Evolutionary conservation across 2,113 vertebrate genomes (phyloP).

Genomic region (Eulemur macaco): DNA sequence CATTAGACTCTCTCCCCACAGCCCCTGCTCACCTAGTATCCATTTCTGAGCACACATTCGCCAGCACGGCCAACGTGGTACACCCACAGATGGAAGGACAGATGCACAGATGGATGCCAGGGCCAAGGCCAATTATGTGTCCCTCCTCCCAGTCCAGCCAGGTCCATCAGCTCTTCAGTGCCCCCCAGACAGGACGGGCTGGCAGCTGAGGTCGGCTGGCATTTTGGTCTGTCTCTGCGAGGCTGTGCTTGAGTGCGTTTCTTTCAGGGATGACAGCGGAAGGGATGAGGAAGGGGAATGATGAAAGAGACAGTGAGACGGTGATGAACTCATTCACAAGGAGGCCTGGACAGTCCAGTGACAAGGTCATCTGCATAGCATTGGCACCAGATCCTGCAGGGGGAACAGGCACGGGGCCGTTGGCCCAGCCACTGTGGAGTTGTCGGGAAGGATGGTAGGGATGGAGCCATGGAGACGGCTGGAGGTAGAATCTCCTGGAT

Average conservation of each 20-base stretch:
- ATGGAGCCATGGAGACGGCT: constrained; percentile 25
- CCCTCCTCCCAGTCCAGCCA: not conserved
- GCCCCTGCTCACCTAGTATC: not conserved
- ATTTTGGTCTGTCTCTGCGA: not conserved
- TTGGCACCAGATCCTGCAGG: constrained; percentile 33
- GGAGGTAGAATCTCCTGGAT: constrained; percentile 72
- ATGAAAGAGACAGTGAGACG: not conserved
- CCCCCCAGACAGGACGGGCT: not conserved
- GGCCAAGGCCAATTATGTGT: not conserved
- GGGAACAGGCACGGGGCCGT: not conserved
- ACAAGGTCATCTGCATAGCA: constrained; percentile 54
- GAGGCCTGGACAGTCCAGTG: constrained; percentile 36
- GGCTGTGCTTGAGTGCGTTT: not conserved
- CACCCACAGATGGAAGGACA: not conserved
- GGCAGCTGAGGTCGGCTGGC: not conserved
- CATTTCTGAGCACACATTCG: not conserved
- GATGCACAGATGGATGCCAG: not conserved
- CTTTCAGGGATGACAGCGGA: not conserved
- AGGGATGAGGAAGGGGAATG: not conserved
- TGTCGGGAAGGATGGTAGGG: not conserved
- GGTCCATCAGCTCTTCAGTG: not conserved
- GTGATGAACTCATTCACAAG: not conserved
- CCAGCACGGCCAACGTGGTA: not conserved
- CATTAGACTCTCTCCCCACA: not conserved
- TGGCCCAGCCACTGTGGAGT: not conserved